Evolutionary conservation across 2,797 vertebrate species (phyloP).

Genomic region (Myiotriccus ornatus): DNA sequence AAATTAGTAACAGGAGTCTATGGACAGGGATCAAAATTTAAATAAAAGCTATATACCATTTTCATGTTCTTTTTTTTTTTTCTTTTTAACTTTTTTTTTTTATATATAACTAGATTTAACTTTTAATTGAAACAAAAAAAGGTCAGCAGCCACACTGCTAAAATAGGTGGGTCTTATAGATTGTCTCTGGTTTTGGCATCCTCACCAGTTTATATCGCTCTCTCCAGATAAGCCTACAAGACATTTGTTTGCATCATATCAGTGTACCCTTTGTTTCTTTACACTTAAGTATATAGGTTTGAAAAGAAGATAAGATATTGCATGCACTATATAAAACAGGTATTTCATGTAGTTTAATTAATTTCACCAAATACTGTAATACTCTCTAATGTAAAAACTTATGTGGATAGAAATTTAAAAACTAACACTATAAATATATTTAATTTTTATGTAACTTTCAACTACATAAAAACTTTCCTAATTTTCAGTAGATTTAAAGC

Average conservation of each 20-base stretch:
- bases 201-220: not conserved
- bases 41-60: not conserved
- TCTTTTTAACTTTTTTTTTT: no score
- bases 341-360: not conserved
- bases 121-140: not conserved
- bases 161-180: not conserved
- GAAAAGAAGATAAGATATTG: not conserved
- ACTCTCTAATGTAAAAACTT: accelerated
- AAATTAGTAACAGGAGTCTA: not conserved
- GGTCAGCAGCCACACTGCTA: not conserved
- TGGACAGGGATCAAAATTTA: not conserved
- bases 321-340: not conserved
- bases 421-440: not conserved
- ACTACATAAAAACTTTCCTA: not conserved
- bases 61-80: not conserved
- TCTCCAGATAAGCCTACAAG: not conserved
- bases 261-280: not conserved
- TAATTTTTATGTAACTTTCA: not conserved
- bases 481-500: not conserved
- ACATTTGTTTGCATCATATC: not conserved
- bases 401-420: not conserved
- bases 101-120: not conserved
- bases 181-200: not conserved
- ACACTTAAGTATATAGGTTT: not conserved
- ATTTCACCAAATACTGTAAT: not conserved